phyloP scores from a whole-genome alignment of 1,140 invertebrate species.

The Drosophila erecta region DNA sequence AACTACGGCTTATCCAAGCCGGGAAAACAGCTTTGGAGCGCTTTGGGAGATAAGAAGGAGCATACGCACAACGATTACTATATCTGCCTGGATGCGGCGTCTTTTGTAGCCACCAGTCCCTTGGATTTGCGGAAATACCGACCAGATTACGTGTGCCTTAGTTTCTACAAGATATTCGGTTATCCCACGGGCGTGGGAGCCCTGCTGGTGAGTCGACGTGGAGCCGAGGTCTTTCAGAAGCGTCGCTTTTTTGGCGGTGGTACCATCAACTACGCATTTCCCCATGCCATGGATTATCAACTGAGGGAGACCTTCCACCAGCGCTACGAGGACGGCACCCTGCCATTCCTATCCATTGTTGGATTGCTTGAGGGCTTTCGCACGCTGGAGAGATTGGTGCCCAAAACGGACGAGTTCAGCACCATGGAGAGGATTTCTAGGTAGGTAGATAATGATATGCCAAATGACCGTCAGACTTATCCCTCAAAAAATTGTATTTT shows the following conservation, averaged over 20 bases:
- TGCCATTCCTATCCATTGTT: conserved; percentile 94
- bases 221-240: conserved; percentile 88
- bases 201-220: conserved; percentile 91
- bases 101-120: conserved; percentile 91
- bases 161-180: conserved; percentile 99
- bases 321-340: conserved; percentile 97
- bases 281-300: conserved; percentile 89
- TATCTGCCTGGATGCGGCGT: conserved; percentile 94
- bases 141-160: conserved; percentile 96
- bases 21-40: conserved; percentile 44
- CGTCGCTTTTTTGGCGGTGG: conserved; percentile 95
- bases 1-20: conserved; percentile 86
- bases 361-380: conserved; percentile 93
- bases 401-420: conserved; percentile 62
- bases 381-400: conserved; percentile 87
- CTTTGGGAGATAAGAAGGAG: background rate
- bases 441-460: background rate
- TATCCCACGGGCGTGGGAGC: conserved; percentile 97
- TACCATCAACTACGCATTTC: conserved; percentile 93
- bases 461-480: too few species aligned
- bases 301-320: conserved; percentile 89
- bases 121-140: conserved; percentile 90
- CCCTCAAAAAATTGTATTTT: conserved; percentile 85
- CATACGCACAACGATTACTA: conserved; percentile 88
- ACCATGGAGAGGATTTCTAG: conserved; percentile 87